Percentiles rank a stretch among this genome's conserved stretches.
These are phyloP conservation scores for Molothrus ater DNA, from an alignment of 2,797 vertebrate species.

Conservation along the genomic window DNA sequence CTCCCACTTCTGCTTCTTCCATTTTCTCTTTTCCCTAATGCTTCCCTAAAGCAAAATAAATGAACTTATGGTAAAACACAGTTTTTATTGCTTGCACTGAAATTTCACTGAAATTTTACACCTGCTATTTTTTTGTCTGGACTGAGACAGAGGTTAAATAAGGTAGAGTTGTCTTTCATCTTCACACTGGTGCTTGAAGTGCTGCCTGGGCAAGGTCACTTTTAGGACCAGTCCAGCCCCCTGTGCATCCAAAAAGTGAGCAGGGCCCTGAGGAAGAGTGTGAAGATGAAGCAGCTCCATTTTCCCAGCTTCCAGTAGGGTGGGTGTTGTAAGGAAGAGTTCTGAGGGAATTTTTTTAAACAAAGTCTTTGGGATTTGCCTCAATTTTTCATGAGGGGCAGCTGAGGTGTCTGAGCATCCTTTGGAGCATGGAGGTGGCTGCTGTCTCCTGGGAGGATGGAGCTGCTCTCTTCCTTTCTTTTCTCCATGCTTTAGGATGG, in stretches of 20 bases:
- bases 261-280: background rate
- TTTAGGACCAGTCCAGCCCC: background rate
- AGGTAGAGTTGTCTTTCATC: background rate
- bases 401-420: background rate
- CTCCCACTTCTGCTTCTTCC: background rate
- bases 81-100: background rate
- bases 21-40: background rate
- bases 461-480: background rate
- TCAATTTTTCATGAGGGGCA: background rate
- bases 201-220: fast-evolving
- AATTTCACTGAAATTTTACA: background rate
- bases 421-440: background rate
- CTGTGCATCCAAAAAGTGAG: background rate
- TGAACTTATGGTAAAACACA: background rate
- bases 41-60: background rate
- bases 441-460: background rate
- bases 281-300: background rate
- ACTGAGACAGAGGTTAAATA: background rate
- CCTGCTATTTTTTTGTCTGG: background rate
- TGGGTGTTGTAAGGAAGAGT: background rate
- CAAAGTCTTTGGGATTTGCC: background rate
- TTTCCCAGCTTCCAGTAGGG: background rate
- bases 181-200: background rate
- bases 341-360: background rate
- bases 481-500: background rate